Evolutionary conservation across 2,797 vertebrate genomes (phyloP), one percentile per base, ranked within the genome.

Genomic region (Erethizon dorsatum): DNA sequence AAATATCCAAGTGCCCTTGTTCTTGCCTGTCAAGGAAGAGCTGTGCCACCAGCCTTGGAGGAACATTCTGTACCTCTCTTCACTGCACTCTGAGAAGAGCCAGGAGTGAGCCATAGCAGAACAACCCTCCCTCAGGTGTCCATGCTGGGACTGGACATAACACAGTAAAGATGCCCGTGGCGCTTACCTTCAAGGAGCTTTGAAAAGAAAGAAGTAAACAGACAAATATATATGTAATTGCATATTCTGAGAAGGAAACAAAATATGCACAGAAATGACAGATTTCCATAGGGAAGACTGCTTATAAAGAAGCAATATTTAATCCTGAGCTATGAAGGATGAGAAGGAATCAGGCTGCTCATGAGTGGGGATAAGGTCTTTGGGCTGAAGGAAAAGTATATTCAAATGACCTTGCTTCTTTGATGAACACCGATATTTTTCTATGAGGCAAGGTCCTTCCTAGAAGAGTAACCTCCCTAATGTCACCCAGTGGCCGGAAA

Each of bases 171-270:
- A 63, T 8, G 14, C 22, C 11, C 11, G 0, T 24, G 17, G 12
- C 18, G 33, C 57, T 69, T 37, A 24, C n/a, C 52, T 69, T 84
- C 83, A 9, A 6, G 17, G 65, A 78, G 50, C 31, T 88, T 96
- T 1, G 15, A 59, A 91, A 47, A 20, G 2, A 20, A 63, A 61
- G 7, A 41, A 13, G 7, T 9, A 78, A 87, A 31, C 17, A 85
- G 45, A 77, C 14, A 86, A 65, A 78, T 61, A 15, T 3, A 56
- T 50, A n/a, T 47, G 14, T 61, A 41, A 84, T 86, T 88, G 12
- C 17, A 14, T 65, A 78, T 65, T 96, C 87, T 87, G 52, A 83
- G 79, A 63, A 63, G 67, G 61, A 83, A 92, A 56, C 20, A 88
- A 47, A 65, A 12, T 22, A 17, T 28, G 59, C 78, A 37, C 54